Percentiles rank a stretch among this genome's conserved stretches.
Conservation (phyloP, 2,797 vertebrate species). For the Botia kubotai region DNA sequence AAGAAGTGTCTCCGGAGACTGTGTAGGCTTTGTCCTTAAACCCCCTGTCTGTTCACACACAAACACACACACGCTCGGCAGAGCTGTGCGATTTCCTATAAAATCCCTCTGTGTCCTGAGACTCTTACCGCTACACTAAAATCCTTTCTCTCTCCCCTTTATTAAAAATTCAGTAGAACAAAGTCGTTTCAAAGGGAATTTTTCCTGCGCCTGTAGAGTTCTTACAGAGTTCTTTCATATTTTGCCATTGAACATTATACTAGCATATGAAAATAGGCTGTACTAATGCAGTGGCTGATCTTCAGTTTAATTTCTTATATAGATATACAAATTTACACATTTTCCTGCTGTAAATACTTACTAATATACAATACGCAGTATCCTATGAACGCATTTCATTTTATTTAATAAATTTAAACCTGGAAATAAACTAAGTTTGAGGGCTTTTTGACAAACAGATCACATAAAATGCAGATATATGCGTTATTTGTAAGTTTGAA, state of each 20-base stretch:
- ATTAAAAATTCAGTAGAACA: constrained; percentile 44
- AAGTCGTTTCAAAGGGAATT: constrained; percentile 43
- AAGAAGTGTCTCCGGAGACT: constrained; percentile 9
- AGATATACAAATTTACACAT: neutral
- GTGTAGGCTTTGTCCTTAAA: neutral
- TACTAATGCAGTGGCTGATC: neutral
- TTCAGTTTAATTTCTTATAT: neutral
- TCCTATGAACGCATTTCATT: neutral
- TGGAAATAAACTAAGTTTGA: neutral
- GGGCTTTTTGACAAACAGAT: neutral
- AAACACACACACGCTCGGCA: neutral
- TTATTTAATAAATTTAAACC: neutral
- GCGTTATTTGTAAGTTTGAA: no score
- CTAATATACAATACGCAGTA: neutral
- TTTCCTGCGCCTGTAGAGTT: constrained; percentile 24
- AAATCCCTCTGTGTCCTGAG: constrained; percentile 32
- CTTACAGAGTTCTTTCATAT: neutral
- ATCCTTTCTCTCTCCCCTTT: constrained; percentile 38
- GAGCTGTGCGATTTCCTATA: constrained; percentile 20
- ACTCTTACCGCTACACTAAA: constrained; percentile 37
- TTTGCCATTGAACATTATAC: neutral
- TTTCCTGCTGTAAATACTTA: neutral
- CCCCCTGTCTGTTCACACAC: constrained; percentile 9
- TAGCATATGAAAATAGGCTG: neutral
- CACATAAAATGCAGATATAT: no score